Evolutionary conservation across 2,113 vertebrate genomes (phyloP).

Genomic region (Condylura cristata): DNA sequence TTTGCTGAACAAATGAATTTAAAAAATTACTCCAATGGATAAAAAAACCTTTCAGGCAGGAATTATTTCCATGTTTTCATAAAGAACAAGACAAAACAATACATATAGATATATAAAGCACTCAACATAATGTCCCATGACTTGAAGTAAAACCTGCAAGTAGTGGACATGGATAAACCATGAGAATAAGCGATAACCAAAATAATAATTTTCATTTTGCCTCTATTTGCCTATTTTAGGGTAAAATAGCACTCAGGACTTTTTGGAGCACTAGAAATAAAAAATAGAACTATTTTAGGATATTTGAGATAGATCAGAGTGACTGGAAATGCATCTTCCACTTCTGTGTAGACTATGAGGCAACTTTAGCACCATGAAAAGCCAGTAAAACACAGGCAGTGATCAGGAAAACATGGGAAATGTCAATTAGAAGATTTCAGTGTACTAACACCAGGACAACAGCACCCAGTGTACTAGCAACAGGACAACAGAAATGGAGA

Average conservation of each 20-base stretch:
- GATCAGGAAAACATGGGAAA: neutral
- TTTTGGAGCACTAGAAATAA: neutral
- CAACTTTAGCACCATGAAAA: neutral
- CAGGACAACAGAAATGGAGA: neutral
- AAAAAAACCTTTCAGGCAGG: neutral
- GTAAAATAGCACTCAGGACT: neutral
- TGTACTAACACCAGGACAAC: neutral
- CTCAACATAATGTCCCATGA: neutral
- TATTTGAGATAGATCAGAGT: neutral
- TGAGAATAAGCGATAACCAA: neutral
- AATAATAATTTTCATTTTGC: neutral
- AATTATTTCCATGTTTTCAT: neutral
- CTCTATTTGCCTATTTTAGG: neutral
- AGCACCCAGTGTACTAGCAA: neutral
- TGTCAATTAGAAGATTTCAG: neutral
- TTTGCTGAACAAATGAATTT: neutral
- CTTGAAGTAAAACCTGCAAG: neutral
- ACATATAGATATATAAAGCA: neutral
- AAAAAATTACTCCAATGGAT: neutral
- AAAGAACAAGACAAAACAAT: neutral
- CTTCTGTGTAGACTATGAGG: neutral
- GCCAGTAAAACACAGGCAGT: neutral
- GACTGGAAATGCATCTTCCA: neutral
- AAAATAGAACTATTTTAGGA: neutral
- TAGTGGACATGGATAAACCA: neutral